Evolutionary conservation across 1,140 invertebrate genomes (phyloP), one percentile per base, ranked within the genome.

Genomic region (Meloidogyne hapla): DNA sequence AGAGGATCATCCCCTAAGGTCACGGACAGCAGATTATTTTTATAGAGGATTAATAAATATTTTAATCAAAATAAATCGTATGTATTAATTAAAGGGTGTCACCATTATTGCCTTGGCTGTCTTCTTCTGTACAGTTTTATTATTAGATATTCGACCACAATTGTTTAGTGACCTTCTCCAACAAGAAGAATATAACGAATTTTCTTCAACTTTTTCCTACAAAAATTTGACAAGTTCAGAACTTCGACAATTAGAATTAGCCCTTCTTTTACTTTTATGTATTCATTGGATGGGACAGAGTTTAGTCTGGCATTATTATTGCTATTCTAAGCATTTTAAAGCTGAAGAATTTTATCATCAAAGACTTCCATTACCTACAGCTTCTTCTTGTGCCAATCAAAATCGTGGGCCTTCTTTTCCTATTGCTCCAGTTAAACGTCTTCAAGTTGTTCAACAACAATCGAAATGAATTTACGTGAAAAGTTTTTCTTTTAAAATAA

Each of bases 241-340:
- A 61, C 0, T 70, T 45, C 40, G 40, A 9, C 25, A 48, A 61
- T 23, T 64, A 61, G 56, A 73, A 38, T 64, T 73, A 38, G 13
- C 56, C 9, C 42, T 73, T 9, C 23, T 61, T n/a, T 33, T 73
- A 40, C 6, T 73, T 23, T 21, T 73, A 6, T 26, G 61, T 8
- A 26, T 73, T n/a, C 45, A 42, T 61, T 73, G 71, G 71, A 73
- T 73, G 21, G 71, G 56, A 5, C 71, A 73, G 15, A 40, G 71
- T 15, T 25, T 73, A 38, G 56, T 73, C 12, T 73, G 56, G 26
- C 71, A 73, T 33, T 73, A 63, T 40, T 73, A 73, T 63, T 64
- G 71, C 9, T 73, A 73, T 10, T 38, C 56, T 12, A 73, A 73
- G n/a, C 21, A 56, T 21, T 38, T 61, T 21, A 73, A 73, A 38